These are phyloP conservation scores for Micronycteris hirsuta DNA, from an alignment of 2,113 vertebrate species.

Conservation along the genomic window DNA sequence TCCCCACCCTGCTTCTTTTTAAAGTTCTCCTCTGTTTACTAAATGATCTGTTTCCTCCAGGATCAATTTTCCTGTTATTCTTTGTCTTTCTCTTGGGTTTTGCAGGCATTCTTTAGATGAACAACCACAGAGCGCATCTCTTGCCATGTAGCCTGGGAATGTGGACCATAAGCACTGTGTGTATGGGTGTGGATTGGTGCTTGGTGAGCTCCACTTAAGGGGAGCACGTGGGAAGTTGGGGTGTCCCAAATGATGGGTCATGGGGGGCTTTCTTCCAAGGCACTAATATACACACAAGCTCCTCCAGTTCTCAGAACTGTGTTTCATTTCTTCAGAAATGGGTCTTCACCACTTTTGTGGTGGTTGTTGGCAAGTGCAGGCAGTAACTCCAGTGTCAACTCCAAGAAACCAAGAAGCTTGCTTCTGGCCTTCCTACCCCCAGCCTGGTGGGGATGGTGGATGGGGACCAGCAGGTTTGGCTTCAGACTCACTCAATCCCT, in stretches of 20 bases:
- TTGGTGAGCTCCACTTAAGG: not conserved
- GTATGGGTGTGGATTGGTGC: not conserved
- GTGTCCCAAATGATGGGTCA: not conserved
- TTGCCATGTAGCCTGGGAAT: not conserved
- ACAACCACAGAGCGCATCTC: fast-evolving
- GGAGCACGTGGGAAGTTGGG: not conserved
- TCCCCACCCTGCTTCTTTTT: not conserved
- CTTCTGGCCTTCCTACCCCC: not conserved
- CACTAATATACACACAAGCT: not conserved
- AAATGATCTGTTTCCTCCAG: conserved; percentile 9
- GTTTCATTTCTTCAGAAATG: not conserved
- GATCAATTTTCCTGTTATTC: not conserved
- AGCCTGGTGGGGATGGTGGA: not conserved
- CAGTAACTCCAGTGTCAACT: not conserved
- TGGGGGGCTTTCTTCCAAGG: not conserved
- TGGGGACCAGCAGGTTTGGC: not conserved
- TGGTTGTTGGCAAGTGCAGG: not conserved
- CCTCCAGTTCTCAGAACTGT: not conserved
- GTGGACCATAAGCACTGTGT: not conserved
- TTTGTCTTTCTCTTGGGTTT: not conserved
- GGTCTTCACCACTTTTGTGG: not conserved
- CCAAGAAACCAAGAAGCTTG: not conserved
- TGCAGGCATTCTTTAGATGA: not conserved
- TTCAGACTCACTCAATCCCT: not conserved
- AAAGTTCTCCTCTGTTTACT: not conserved